Evolutionary conservation across 2,797 vertebrate genomes (phyloP).

Genomic region (Pipistrellus nathusii): DNA sequence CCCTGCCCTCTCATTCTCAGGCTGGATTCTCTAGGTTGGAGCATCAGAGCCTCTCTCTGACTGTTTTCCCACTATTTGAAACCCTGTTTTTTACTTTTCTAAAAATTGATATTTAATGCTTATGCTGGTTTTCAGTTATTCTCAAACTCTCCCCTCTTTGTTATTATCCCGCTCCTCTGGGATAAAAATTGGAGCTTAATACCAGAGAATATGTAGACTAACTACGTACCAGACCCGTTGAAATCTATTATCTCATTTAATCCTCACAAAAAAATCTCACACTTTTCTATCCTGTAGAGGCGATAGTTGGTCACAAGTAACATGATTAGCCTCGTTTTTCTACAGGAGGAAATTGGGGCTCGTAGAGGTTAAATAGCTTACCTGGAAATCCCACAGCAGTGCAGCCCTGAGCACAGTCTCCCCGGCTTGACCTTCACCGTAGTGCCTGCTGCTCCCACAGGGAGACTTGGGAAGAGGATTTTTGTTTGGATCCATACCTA

Average conservation of each 20-base stretch:
- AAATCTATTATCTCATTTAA: conserved; percentile 1
- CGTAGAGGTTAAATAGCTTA: background rate
- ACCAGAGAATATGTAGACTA: conserved; percentile 11
- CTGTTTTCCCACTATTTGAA: background rate
- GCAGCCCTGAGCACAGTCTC: background rate
- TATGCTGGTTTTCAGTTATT: background rate
- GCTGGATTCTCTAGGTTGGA: background rate
- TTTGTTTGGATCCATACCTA: background rate
- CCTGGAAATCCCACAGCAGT: background rate
- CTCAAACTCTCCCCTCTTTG: background rate
- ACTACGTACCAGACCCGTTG: background rate
- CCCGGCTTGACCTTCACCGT: background rate
- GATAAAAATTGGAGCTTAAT: background rate
- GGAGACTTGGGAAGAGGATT: background rate
- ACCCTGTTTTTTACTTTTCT: background rate
- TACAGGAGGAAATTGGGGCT: background rate
- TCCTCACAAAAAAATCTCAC: background rate
- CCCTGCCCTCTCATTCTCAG: no score
- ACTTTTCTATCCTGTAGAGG: background rate
- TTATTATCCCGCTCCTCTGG: background rate
- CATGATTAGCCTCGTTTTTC: background rate
- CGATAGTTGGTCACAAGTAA: background rate
- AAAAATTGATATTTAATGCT: background rate
- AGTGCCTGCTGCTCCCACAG: background rate
- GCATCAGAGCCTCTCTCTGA: background rate